phyloP scores from a whole-genome alignment of 2,888 invertebrate genomes.

The Diplolepis rosae region DNA sequence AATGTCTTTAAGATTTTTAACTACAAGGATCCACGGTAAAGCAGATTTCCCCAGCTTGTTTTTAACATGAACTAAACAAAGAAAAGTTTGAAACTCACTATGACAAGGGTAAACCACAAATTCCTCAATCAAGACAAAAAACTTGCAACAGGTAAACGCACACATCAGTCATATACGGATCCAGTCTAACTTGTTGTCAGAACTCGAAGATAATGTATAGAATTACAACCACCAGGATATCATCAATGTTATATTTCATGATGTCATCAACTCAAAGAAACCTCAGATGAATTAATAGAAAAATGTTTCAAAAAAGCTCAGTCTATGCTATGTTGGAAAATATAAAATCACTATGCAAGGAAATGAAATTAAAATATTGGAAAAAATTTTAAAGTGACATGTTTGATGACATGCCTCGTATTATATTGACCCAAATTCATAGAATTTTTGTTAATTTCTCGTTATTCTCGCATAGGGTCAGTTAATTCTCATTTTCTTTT shows the following conservation, averaged over 20 bases:
- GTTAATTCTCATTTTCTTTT: too few relatives aligned
- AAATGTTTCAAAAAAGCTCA: not conserved
- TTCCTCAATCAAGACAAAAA: not conserved
- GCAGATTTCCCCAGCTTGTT: too few relatives aligned
- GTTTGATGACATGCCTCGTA: too few relatives aligned
- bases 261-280: not conserved
- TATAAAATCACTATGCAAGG: too few relatives aligned
- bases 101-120: not conserved
- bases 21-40: too few relatives aligned
- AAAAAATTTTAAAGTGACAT: too few relatives aligned
- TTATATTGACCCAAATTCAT: too few relatives aligned
- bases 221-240: constrained; percentile 14
- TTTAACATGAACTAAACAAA: not conserved
- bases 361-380: too few relatives aligned
- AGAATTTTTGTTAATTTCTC: too few relatives aligned
- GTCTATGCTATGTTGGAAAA: not conserved
- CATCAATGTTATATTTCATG: not conserved
- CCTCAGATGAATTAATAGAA: not conserved
- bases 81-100: not conserved
- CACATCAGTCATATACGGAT: constrained; percentile 11
- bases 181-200: constrained; percentile 27
- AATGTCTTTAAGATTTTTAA: too few relatives aligned
- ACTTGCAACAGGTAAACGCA: constrained; percentile 12
- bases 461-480: too few relatives aligned
- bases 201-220: constrained; percentile 15